Evolutionary conservation across 37 sponge, comb jelly and placozoan genomes (phyloP), one percentile per base, ranked within the genome.

Genomic region (Theonella swinhoei): DNA sequence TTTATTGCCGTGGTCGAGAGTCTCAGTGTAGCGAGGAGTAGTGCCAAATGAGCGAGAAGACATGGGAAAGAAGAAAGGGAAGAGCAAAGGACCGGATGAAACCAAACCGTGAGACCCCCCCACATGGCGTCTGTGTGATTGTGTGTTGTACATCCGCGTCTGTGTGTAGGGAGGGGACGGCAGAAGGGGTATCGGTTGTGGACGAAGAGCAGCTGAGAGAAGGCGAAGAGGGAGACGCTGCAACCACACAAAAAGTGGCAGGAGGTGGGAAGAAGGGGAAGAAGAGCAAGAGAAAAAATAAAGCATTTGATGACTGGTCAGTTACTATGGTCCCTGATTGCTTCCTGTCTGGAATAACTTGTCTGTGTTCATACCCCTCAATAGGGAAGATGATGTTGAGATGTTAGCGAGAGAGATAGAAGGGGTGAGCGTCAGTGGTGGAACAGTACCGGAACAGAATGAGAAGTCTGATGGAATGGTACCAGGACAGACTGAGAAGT

Each of bases 51-150:
- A 59, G 73, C 47, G 64, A 88, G 75, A 74, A 80, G 23, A 41
- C 33, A 79, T 89, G 83, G 89, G 83, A 33, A 83, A 64, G 64
- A 89, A 89, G 89, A 89, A 89, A 72, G 89, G 83, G 66, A 77
- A 71, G 42, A 74, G 66, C 22, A 42, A 77, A 63, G 66, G 35
- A 20, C 36, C 39, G 74, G 42, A 64, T 41, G 42, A 42, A 62
- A 64, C 54, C 54, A 14, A 14, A 7, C 7, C 54, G 54, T 47
- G 14, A 47, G 54, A 17, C 14, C 54, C 14, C 54, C 11, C 14
- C 54, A 47, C 54, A 14, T 47, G 54, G 54, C 14, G 54, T 47
- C 40, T 47, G 54, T 59, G 67, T 63, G 14, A 28, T n/a, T n/a
- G n/a, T n/a, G n/a, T n/a, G n/a, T 7, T 47, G 54, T 47, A 14